Evolutionary conservation across 1,140 invertebrate genomes (phyloP), one percentile per base, ranked within the genome.

Genomic region (Muscidifurax raptorellus): DNA sequence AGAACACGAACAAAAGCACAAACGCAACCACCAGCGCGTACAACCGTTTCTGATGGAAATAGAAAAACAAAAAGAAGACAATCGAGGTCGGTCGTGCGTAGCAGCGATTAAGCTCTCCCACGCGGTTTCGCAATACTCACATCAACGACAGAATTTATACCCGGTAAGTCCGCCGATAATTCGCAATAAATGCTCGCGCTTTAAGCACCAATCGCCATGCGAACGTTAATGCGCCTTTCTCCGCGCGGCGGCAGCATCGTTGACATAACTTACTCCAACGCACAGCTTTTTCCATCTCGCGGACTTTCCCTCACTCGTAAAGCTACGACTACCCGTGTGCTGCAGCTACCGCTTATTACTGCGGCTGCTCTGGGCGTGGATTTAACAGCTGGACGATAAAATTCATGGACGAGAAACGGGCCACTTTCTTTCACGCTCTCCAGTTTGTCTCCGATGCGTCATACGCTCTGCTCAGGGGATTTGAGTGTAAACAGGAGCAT

Each of bases 271-370:
- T 80, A 67, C 36, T 44, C 25, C 36, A 28, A 66, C 44, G 40
- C 52, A 0, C 22, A 75, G 75, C 27, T 76, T 52, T 59, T 78
- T 52, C 44, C 52, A 10, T 44, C 12, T 18, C 30, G 71, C 28
- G 28, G 28, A 36, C 74, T 52, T 59, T n/a, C 74, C 74, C 67
- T 71, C 30, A 71, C 47, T 82, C 80, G 47, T 64, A 82, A 80
- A 82, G 40, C 52, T n/a, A 27, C 28, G 69, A 13, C 13, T n/a
- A 3, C 44, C 13, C 15, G 44, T 15, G 44, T 10, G 10, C 3
- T 47, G 52, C 64, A 69, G n/a, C 82, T 76, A 28, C 25, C 32
- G 32, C 81, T 76, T 67, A 76, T 76, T 76, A 76, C 40, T 40
- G 1, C 30, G 28, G 18, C 18, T 44, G 22, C 72, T 44, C 72